These are phyloP conservation scores for Odontesthes bonariensis DNA, from an alignment of 2,113 vertebrate species.

Conservation along the genomic window DNA sequence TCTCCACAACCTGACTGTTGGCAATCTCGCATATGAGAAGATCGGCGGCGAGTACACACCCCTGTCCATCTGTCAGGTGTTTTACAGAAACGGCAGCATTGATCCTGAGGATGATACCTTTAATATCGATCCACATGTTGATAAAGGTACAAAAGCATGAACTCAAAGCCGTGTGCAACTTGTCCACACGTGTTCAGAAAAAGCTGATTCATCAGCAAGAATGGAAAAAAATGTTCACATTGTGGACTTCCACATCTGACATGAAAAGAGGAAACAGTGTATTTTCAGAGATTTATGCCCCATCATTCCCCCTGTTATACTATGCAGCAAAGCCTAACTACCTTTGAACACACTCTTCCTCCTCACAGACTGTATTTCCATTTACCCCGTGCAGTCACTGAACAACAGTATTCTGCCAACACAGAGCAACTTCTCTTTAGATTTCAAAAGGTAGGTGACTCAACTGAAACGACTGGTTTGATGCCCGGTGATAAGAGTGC, in stretches of 20 bases:
- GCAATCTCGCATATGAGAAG: constrained; percentile 90
- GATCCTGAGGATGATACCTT: constrained; percentile 91
- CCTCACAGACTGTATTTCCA: constrained; percentile 88
- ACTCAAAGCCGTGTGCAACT: background rate
- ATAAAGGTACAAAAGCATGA: constrained; percentile 82
- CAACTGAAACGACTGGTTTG: constrained; percentile 19
- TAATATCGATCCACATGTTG: constrained; percentile 89
- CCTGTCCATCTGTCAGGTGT: constrained; percentile 89
- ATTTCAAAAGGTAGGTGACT: constrained; percentile 95
- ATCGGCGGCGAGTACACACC: constrained; percentile 76
- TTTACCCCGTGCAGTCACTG: constrained; percentile 78
- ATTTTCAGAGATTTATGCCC: background rate
- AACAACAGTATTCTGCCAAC: constrained; percentile 63
- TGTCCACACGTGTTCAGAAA: background rate
- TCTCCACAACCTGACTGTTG: constrained; percentile 87
- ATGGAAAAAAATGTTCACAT: constrained; percentile 62
- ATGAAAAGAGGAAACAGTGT: constrained; percentile 56
- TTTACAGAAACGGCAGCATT: constrained; percentile 88
- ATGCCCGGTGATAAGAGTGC: background rate
- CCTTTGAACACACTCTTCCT: constrained; percentile 2
- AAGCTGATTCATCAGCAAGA: constrained; percentile 49
- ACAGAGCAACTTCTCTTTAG: constrained; percentile 86
- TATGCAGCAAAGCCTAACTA: background rate
- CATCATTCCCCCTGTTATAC: background rate
- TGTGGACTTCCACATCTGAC: constrained; percentile 30